Conservation (phyloP, 1,140 invertebrate genomes). For the Steinernema khuongi region DNA sequence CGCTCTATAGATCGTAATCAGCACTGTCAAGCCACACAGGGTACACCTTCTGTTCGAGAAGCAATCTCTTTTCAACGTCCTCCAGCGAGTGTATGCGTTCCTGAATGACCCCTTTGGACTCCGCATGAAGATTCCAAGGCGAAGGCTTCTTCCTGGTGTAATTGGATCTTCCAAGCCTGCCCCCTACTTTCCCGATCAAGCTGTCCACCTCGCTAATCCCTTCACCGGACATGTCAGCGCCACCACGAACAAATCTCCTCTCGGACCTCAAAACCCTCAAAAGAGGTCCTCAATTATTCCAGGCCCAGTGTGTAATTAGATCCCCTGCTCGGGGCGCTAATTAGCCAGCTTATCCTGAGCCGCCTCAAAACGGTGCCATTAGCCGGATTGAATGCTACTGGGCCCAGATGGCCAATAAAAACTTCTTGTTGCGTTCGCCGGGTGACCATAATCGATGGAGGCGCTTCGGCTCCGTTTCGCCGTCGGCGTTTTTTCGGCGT, state of each 20-base stretch:
- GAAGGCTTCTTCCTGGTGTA: no score
- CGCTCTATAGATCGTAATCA: no score
- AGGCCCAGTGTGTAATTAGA: not conserved
- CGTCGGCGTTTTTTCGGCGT: slow-evolving; percentile 4
- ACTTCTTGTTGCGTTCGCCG: not conserved
- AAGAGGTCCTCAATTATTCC: slow-evolving; percentile 9
- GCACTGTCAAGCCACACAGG: no score
- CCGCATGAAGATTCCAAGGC: no score
- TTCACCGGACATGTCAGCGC: not conserved
- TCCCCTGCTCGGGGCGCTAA: not conserved
- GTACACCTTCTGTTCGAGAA: no score
- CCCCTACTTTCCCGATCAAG: not conserved
- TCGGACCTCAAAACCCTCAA: no score
- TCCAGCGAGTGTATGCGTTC: no score
- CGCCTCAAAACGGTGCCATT: no score
- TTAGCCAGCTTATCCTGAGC: slow-evolving; percentile 10
- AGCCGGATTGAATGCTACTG: not conserved
- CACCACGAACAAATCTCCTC: no score
- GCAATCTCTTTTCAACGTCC: no score
- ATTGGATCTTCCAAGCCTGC: no score
- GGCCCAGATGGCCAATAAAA: slow-evolving; percentile 9
- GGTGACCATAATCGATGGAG: slow-evolving; percentile 10
- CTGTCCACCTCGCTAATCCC: not conserved
- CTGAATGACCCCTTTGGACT: no score
- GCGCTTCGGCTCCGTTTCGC: not conserved